Evolutionary conservation across 92 coral and sea anemone genomes (phyloP).

Genomic region (Epizoanthus ramosus): DNA sequence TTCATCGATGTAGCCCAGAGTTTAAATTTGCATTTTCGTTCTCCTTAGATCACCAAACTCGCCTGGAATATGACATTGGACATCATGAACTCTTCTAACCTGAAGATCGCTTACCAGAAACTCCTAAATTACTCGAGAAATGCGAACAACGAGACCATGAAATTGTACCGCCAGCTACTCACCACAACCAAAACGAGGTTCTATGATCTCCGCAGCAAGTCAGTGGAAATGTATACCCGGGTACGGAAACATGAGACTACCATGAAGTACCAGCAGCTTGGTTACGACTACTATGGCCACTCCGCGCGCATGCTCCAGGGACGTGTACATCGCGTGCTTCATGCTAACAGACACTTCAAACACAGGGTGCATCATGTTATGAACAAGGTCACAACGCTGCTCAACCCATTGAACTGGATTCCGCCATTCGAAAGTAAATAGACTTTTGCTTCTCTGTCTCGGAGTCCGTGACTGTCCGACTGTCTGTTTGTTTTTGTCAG

Average conservation of each 20-base stretch:
- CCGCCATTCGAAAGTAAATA: slow-evolving; percentile 98
- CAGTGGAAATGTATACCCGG: slow-evolving; percentile 55
- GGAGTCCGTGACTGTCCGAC: neutral
- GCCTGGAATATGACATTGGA: slow-evolving; percentile 62
- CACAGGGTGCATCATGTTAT: slow-evolving; percentile 69
- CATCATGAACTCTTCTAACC: slow-evolving; percentile 67
- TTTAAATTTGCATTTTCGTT: neutral
- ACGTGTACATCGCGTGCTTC: slow-evolving; percentile 66
- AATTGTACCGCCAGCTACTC: slow-evolving; percentile 53
- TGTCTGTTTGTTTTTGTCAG: neutral
- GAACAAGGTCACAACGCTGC: slow-evolving; percentile 50
- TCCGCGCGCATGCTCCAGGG: slow-evolving; percentile 60
- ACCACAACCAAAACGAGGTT: slow-evolving; percentile 48
- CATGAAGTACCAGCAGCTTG: slow-evolving; percentile 53
- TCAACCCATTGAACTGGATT: slow-evolving; percentile 87
- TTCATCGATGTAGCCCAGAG: neutral
- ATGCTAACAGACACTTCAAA: slow-evolving; percentile 65
- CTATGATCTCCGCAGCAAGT: slow-evolving; percentile 53
- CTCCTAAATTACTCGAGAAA: slow-evolving; percentile 56
- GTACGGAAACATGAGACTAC: slow-evolving; percentile 61
- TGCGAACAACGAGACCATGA: slow-evolving; percentile 58
- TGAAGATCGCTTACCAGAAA: slow-evolving; percentile 53
- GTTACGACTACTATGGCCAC: slow-evolving; percentile 67
- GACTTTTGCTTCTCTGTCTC: neutral
- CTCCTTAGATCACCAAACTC: slow-evolving; percentile 21